phyloP scores from a whole-genome alignment of 2,797 vertebrate genomes.

The Bovichtus diacanthus region DNA sequence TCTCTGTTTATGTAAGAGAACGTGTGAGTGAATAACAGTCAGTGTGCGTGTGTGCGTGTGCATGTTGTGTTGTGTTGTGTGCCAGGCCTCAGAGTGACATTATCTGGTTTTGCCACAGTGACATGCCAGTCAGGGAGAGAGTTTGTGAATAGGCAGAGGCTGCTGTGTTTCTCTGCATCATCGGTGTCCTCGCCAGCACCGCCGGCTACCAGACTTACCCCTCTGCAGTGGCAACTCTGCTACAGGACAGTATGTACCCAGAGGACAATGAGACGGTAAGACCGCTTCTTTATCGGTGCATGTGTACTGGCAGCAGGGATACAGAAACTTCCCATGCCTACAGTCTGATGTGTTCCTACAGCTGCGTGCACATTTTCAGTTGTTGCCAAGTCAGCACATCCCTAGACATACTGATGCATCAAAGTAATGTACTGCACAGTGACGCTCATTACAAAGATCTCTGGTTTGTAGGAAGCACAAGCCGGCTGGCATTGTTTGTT shows the following conservation, averaged over 20 bases:
- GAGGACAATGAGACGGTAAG: constrained; percentile 77
- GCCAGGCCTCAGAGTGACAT: constrained; percentile 37
- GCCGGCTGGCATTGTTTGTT: constrained; percentile 2
- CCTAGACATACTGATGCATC: neutral
- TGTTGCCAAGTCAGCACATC: constrained; percentile 47
- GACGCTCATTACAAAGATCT: constrained; percentile 3
- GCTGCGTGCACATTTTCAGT: neutral
- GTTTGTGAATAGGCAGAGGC: constrained; percentile 49
- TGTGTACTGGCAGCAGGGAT: neutral
- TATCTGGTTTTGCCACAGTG: constrained; percentile 57
- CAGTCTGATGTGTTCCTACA: neutral
- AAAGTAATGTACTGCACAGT: constrained; percentile 9
- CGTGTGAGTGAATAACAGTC: constrained; percentile 55
- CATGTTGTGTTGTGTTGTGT: too few species aligned
- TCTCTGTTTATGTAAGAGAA: constrained; percentile 71
- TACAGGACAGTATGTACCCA: constrained; percentile 76
- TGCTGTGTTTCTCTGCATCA: constrained; percentile 42
- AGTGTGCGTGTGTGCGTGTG: constrained; percentile 18
- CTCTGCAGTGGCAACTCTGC: constrained; percentile 53
- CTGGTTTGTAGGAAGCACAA: neutral
- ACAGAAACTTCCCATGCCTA: neutral
- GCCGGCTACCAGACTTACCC: constrained; percentile 38
- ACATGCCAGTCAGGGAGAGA: constrained; percentile 64
- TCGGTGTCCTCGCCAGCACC: constrained; percentile 41
- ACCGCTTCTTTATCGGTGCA: constrained; percentile 31